Evolutionary conservation across 2,113 vertebrate species (phyloP).

Genomic region (Pseudois nayaur): DNA sequence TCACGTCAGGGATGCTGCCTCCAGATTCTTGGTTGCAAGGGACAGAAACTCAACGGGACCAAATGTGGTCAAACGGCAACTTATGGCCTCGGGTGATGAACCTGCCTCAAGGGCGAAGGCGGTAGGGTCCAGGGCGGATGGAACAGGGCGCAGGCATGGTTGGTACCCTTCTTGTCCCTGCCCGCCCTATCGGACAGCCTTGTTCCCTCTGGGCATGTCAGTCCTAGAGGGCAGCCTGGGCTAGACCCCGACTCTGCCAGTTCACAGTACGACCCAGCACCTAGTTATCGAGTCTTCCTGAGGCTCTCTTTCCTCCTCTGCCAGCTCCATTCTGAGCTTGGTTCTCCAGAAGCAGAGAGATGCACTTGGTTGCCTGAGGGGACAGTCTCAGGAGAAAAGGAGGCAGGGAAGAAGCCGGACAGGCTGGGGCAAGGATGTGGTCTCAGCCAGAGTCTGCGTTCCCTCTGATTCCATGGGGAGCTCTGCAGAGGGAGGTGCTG

Average conservation of each 20-base stretch:
- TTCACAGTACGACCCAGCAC: too few relatives aligned
- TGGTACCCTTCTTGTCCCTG: too few relatives aligned
- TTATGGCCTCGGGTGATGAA: neutral
- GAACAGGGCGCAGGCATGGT: fast-evolving
- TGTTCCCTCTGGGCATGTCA: fast-evolving
- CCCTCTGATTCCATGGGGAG: neutral
- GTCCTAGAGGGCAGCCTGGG: neutral
- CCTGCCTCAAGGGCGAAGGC: neutral
- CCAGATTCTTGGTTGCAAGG: neutral
- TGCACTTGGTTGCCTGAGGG: neutral
- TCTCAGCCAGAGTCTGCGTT: neutral
- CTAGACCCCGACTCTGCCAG: neutral
- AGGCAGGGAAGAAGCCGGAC: neutral
- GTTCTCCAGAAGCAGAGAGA: neutral
- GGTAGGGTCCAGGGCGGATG: fast-evolving
- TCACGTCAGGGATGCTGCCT: neutral
- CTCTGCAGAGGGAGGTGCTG: neutral
- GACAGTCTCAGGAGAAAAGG: neutral
- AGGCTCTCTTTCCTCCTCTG: neutral
- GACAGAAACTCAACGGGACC: neutral
- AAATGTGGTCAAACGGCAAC: neutral
- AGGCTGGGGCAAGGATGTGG: neutral
- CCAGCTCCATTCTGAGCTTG: neutral
- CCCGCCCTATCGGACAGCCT: neutral
- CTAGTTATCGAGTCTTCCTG: neutral